These are phyloP conservation scores for Carabus problematicus DNA, from an alignment of 2,888 invertebrate species.

Conservation along the genomic window DNA sequence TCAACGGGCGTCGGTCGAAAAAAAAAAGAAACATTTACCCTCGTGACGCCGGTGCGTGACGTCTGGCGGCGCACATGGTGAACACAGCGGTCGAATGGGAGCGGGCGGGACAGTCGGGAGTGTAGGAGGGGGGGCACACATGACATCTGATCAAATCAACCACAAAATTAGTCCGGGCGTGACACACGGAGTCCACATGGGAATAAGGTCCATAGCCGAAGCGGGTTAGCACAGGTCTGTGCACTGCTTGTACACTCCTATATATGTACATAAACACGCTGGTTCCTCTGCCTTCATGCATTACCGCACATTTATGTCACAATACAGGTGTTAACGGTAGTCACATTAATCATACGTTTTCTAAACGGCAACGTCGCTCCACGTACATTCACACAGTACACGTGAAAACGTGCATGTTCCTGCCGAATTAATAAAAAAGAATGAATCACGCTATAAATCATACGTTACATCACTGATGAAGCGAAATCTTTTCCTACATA, in stretches of 20 bases:
- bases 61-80: background rate
- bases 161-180: slow-evolving; percentile 26
- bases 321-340: slow-evolving; percentile 32
- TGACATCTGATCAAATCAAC: slow-evolving; percentile 34
- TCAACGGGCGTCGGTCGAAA: too few species aligned
- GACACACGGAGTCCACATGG: slow-evolving; percentile 2
- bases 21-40: too few species aligned
- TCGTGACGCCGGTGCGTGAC: background rate
- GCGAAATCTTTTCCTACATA: background rate
- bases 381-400: slow-evolving; percentile 9
- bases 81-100: too few species aligned
- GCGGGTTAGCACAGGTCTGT: background rate
- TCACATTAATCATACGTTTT: slow-evolving; percentile 33
- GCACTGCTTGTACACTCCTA: background rate
- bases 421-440: slow-evolving; percentile 34
- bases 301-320: slow-evolving; percentile 34
- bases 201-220: slow-evolving; percentile 3
- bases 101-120: background rate
- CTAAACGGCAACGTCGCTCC: slow-evolving; percentile 3
- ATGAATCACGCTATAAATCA: slow-evolving; percentile 28
- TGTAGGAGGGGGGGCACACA: background rate
- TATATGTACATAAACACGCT: slow-evolving; percentile 2
- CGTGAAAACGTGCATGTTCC: slow-evolving; percentile 18
- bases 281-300: slow-evolving; percentile 19
- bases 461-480: slow-evolving; percentile 6